Evolutionary conservation across 1,140 invertebrate genomes (phyloP), one percentile per base, ranked within the genome.

Genomic region (Drosophila melanogaster): DNA sequence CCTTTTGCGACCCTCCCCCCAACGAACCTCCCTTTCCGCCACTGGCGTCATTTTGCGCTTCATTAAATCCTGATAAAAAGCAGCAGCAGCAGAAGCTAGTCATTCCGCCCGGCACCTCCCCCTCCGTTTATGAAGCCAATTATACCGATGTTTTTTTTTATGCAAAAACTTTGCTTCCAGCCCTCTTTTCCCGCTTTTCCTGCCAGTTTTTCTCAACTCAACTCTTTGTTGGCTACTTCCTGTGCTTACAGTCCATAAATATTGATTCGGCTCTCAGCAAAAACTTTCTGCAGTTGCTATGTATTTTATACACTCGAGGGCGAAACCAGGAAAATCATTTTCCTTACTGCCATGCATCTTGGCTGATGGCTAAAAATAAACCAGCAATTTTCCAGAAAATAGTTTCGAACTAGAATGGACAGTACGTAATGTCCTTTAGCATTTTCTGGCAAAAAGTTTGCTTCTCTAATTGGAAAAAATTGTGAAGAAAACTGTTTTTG

Each of bases 21-120:
- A 11, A 4, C 19, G 5, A 14, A 8, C 10, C n/a, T 19, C 35
- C 17, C 26, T 47, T 1, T 10, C 50, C 43, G 43, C 64, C 51
- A 35, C 43, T 70, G 50, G 64, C 72, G 35, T 76, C 62, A 89
- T 89, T 87, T 87, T 75, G 53, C 79, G 84, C 84, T 87, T 89
- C 84, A 87, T 89, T 87, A 89, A 75, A 66, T 79, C 54, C 60
- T 56, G 62, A 56, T 41, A 64, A 57, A 67, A 73, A 55, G 51
- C 55, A 51, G 57, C 30, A 77, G 38, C 46, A 30, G 26, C 35
- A 61, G n/a, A n/a, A 77, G 38, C 47, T 44, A 74, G 49, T 44
- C 15, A 55, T 37, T 22, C 54, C 14, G 15, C 54, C 47, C 19
- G 1, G 35, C 55, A 12, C 19, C 53, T 26, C 37, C 40, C 49